A percentile compares a stretch with the other conserved stretches of the same genome.
These are phyloP conservation scores for Adrianichthys oophorus DNA, from an alignment of 2,797 vertebrate species.

Conservation along the genomic window DNA sequence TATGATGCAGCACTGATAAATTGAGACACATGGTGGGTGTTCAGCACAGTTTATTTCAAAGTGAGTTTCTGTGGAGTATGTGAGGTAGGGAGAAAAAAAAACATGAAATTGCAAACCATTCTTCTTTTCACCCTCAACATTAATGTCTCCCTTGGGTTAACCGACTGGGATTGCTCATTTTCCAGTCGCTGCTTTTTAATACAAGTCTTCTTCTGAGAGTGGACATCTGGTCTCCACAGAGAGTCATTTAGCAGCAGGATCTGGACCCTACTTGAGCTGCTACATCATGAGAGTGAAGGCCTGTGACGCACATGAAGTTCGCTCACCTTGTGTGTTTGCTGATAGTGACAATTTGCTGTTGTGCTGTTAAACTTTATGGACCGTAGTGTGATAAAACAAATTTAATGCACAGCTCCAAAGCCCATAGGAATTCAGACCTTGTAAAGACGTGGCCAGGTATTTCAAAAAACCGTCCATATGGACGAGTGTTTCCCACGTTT, in stretches of 20 bases:
- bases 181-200: conserved; percentile 74
- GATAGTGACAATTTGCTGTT: conserved; percentile 6
- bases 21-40: conserved; percentile 16
- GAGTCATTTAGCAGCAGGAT: conserved; percentile 39
- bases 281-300: conserved; percentile 34
- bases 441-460: not conserved
- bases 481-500: no score
- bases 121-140: conserved; percentile 44
- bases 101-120: conserved; percentile 56
- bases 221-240: conserved; percentile 50
- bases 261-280: conserved; percentile 22
- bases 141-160: conserved; percentile 69
- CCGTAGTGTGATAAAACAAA: not conserved
- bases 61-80: conserved; percentile 11
- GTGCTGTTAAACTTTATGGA: conserved; percentile 22
- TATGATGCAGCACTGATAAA: conserved; percentile 18
- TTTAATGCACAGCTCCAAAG: not conserved
- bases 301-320: conserved; percentile 13
- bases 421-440: not conserved
- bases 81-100: conserved; percentile 22
- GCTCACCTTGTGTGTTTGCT: not conserved
- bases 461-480: not conserved
- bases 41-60: conserved; percentile 5
- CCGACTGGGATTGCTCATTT: conserved; percentile 70
- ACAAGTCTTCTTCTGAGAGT: conserved; percentile 54